phyloP scores from a whole-genome alignment of 2,113 vertebrate genomes.

The Phasianus colchicus region DNA sequence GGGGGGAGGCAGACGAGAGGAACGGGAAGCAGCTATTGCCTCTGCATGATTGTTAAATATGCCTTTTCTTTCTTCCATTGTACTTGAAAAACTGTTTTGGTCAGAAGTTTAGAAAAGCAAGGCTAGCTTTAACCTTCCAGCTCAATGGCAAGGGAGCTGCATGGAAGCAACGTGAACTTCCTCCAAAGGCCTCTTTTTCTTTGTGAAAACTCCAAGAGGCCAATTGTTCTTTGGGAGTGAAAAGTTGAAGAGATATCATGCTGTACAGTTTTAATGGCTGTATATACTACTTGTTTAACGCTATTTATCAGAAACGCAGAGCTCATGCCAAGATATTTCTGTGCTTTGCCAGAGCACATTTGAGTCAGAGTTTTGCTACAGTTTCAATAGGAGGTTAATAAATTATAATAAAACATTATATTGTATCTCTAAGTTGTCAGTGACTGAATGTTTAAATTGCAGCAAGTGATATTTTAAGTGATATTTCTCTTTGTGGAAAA shows the following conservation, averaged over 20 bases:
- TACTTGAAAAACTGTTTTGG: conserved; percentile 12
- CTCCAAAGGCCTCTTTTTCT: conserved; percentile 2
- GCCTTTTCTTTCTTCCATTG: background rate
- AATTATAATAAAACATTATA: conserved; percentile 62
- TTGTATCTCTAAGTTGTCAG: conserved; percentile 49
- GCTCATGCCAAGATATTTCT: conserved; percentile 15
- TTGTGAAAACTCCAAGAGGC: background rate
- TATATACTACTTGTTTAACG: background rate
- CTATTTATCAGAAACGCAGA: conserved; percentile 45
- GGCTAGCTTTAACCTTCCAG: background rate
- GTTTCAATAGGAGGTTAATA: conserved; percentile 37
- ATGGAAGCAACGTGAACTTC: background rate
- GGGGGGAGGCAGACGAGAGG: background rate
- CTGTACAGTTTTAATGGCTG: conserved; percentile 12
- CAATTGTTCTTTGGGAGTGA: background rate
- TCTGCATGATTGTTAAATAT: background rate
- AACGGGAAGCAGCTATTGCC: background rate
- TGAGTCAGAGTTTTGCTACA: conserved; percentile 30
- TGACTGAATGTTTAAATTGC: conserved; percentile 64
- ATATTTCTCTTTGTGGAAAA: conserved; percentile 62
- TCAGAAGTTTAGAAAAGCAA: background rate
- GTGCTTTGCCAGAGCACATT: background rate
- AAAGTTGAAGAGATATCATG: background rate
- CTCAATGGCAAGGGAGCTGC: background rate
- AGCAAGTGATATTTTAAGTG: conserved; percentile 29